Evolutionary conservation across 2,888 invertebrate genomes (phyloP), one percentile per base, ranked within the genome.

Genomic region (Mimas tiliae): DNA sequence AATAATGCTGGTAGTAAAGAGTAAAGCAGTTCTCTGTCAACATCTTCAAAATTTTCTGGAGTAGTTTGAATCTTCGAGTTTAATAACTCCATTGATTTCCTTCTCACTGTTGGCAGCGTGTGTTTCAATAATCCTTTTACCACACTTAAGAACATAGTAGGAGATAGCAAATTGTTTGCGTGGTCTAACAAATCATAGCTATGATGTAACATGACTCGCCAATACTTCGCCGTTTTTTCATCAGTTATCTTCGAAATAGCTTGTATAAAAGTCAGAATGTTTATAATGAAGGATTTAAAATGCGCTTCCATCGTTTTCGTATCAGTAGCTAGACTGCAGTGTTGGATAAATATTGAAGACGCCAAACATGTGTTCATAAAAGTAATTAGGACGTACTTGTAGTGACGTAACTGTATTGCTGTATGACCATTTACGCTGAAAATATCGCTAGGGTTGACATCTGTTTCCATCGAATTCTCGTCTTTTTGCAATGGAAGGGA

Each of bases 1-100:
- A 95, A 80, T 14, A 97, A 84, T 0, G 95, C 94, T 0, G 95
- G 93, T 0, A 97, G 88, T 50, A 97, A 80, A 0, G 94, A 90
- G 33, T 94, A 91, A 11, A 97, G 81, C 62, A 95, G 80, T 0
- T 87, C 81, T 12, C 89, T 88, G 47, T 93, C 88, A 6, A 95
- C 94, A 64, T 94, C 90, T 0, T 88, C 85, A 63, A 96, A 95
- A 75, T 95, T 95, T 69, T 95, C 94, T 4, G 94, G 93, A 69
- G 96, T 95, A 69, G 95, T 94, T 72, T 97, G 96, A 8, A 99
- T 92, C 86, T 98, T 97, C 9, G 95, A 94, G 77, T 97, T 98
- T 0, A 99, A 89, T 50, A 99, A 87, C 78, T 99, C 98, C 88
- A 99, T 94, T 0, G 97, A 96, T 82, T 98, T 96, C 68, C 96